Evolutionary conservation across 2,113 vertebrate genomes (phyloP).

Genomic region (Anarhynchus alexandrinus): DNA sequence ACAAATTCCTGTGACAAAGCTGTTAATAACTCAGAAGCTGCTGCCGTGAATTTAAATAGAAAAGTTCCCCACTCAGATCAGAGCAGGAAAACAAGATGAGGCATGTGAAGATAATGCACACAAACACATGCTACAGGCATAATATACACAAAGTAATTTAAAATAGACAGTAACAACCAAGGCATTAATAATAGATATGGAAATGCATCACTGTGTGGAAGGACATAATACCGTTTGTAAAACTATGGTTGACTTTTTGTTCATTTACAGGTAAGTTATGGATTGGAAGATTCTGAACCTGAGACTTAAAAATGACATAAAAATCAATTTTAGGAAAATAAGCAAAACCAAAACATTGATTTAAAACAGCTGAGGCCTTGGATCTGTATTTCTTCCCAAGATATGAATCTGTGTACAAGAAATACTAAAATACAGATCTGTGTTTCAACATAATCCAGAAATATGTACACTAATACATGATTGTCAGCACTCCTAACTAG

Average conservation of each 20-base stretch:
- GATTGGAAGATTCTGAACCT: background rate
- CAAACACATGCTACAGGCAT: background rate
- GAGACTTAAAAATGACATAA: background rate
- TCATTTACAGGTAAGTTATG: background rate
- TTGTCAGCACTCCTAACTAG: background rate
- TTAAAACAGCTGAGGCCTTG: background rate
- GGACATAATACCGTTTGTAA: background rate
- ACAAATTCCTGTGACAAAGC: background rate
- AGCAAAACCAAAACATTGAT: background rate
- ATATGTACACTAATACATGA: background rate
- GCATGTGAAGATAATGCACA: conserved; percentile 15
- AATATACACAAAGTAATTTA: background rate
- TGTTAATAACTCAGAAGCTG: conserved; percentile 4
- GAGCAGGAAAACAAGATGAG: conserved; percentile 8
- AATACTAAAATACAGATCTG: background rate
- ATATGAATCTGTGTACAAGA: background rate
- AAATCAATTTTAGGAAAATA: background rate
- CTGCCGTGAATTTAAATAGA: background rate
- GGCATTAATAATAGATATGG: conserved; percentile 25
- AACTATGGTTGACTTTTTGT: background rate
- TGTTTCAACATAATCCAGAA: background rate
- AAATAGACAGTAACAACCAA: background rate
- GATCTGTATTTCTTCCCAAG: background rate
- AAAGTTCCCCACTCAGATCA: background rate
- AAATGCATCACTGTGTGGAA: background rate